Percentiles rank a stretch among this genome's conserved stretches.
Conservation (phyloP, 2,888 invertebrate genomes). For the Lutraria lutraria region DNA sequence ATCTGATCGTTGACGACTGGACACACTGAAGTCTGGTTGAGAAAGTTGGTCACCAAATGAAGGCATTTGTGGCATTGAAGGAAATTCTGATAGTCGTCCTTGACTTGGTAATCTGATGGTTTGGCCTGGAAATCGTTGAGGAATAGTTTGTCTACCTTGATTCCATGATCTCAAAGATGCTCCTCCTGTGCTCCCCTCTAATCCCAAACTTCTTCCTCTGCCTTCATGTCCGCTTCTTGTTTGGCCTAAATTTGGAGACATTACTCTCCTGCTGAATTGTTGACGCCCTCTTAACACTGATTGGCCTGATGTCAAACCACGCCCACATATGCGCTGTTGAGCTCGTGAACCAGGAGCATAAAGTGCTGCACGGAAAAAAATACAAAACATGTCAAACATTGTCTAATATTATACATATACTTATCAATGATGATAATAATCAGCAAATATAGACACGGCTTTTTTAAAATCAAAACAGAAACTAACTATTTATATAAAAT, state of each 20-base stretch:
- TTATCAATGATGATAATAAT: neutral
- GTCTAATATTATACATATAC: neutral
- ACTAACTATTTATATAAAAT: neutral
- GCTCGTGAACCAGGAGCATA: conserved; percentile 63
- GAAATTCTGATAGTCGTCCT: conserved; percentile 7
- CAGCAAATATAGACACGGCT: no score
- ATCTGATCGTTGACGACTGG: conserved; percentile 11
- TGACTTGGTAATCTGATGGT: neutral
- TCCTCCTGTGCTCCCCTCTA: neutral
- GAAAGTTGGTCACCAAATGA: conserved; percentile 24
- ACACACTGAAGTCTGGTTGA: conserved; percentile 23
- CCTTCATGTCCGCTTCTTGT: conserved; percentile 6
- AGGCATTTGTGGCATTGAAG: conserved; percentile 36
- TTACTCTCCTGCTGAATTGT: conserved; percentile 10
- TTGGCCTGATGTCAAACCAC: neutral
- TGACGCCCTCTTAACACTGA: neutral
- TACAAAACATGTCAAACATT: neutral
- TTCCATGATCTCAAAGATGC: conserved; percentile 3
- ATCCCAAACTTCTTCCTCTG: neutral
- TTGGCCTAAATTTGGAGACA: conserved; percentile 1
- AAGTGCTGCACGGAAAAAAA: conserved; percentile 36
- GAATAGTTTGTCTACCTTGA: neutral
- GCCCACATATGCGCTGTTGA: conserved; percentile 54
- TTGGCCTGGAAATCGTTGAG: conserved; percentile 33
- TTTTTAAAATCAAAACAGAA: neutral